Conservation (phyloP, 2,888 invertebrate species). For the Loripinus fragilis region DNA sequence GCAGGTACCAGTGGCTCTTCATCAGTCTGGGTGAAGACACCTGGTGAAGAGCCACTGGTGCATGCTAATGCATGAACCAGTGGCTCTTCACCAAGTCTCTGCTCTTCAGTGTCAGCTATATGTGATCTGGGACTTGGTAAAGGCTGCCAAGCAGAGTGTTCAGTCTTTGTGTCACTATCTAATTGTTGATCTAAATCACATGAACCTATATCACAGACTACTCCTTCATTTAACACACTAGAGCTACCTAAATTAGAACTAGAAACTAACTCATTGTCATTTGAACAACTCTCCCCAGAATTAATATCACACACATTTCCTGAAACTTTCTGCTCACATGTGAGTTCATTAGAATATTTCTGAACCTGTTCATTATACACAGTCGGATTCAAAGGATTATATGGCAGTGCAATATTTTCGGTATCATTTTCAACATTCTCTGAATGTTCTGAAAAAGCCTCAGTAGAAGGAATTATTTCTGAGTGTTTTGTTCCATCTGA, state of each 20-base stretch:
- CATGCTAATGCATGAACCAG: background rate
- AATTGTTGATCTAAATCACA: background rate
- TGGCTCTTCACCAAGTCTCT: background rate
- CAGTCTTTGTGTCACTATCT: background rate
- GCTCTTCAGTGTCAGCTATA: background rate
- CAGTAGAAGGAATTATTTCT: too few relatives aligned
- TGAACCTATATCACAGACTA: background rate
- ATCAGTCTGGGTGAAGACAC: too few relatives aligned
- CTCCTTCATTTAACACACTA: background rate
- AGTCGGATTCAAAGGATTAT: conserved; percentile 21
- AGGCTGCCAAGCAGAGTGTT: background rate
- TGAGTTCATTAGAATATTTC: background rate
- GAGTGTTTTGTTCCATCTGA: background rate
- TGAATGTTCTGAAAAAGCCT: background rate
- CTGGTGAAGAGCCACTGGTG: background rate
- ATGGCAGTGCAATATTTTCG: background rate
- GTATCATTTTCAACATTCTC: background rate
- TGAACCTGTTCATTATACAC: conserved; percentile 3
- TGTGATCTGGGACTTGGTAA: background rate
- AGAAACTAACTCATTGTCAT: background rate
- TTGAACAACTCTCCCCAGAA: background rate
- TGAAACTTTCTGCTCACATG: background rate
- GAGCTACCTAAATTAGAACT: background rate
- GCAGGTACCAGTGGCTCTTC: too few relatives aligned
- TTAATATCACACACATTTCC: conserved; percentile 6